These are phyloP conservation scores for honey bee (Apis mellifera) DNA, from an alignment of 1,140 invertebrate species.

Conservation along the genomic window DNA sequence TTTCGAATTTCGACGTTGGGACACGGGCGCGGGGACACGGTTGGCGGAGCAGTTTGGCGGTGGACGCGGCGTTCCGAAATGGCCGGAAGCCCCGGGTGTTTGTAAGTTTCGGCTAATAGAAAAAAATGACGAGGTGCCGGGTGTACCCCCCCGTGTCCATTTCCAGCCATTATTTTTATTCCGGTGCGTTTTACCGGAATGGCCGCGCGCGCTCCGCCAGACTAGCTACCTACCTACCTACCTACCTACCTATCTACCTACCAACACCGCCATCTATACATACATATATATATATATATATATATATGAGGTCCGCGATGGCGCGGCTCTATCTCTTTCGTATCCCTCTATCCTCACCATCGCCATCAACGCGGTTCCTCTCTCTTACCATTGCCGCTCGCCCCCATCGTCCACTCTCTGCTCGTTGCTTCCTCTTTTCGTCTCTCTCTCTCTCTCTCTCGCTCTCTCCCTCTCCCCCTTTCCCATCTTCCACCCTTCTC, in stretches of 20 bases:
- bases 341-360: constrained; percentile 16
- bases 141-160: constrained; percentile 68
- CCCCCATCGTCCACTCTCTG: constrained; percentile 33
- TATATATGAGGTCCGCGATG: constrained; percentile 59
- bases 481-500: background rate
- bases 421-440: constrained; percentile 21
- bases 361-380: constrained; percentile 11
- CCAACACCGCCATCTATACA: constrained; percentile 57
- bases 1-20: constrained; percentile 62
- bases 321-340: constrained; percentile 54
- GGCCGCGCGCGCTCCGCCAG: constrained; percentile 62
- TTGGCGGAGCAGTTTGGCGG: constrained; percentile 68
- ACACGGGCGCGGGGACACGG: constrained; percentile 42
- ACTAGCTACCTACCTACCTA: constrained; percentile 34
- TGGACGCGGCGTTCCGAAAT: constrained; percentile 67
- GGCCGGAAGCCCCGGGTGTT: constrained; percentile 73
- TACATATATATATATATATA: too few relatives aligned
- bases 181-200: constrained; percentile 75
- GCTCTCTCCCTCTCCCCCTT: constrained; percentile 17
- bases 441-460: constrained; percentile 24
- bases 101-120: constrained; percentile 76
- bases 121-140: constrained; percentile 72
- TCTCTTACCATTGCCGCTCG: constrained; percentile 45
- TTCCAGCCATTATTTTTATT: constrained; percentile 78
- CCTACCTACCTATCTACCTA: background rate